These are phyloP conservation scores for Akabosia matsudoensis DNA, from an alignment of 1,140 invertebrate species.

Conservation along the genomic window DNA sequence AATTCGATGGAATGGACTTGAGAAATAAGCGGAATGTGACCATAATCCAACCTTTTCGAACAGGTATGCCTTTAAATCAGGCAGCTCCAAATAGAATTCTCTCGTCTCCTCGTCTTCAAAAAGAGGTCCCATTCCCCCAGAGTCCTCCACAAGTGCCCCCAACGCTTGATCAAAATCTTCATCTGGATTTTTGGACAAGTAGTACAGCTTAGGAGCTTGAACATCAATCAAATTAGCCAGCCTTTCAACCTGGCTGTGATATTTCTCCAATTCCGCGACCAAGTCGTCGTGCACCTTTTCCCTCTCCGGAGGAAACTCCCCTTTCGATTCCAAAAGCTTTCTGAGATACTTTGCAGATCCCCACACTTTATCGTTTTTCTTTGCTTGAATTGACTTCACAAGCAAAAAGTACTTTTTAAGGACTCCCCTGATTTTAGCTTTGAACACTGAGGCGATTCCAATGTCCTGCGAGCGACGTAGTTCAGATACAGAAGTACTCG, in stretches of 20 bases:
- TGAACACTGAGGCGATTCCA: background rate
- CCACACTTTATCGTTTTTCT: constrained; percentile 75
- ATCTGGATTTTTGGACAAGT: constrained; percentile 30
- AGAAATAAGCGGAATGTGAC: background rate
- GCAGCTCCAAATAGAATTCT: constrained; percentile 88
- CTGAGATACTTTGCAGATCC: constrained; percentile 81
- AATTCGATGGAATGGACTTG: background rate
- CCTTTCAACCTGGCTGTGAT: constrained; percentile 69
- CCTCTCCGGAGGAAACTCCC: constrained; percentile 80
- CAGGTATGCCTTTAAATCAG: constrained; percentile 86
- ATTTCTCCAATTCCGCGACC: constrained; percentile 56
- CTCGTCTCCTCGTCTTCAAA: constrained; percentile 97
- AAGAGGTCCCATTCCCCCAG: background rate
- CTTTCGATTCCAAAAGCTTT: constrained; percentile 81
- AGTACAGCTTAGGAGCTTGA: constrained; percentile 62
- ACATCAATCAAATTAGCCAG: constrained; percentile 83
- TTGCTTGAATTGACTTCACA: constrained; percentile 77
- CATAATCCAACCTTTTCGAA: constrained; percentile 57
- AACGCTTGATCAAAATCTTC: constrained; percentile 39
- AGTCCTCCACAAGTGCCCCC: constrained; percentile 48
- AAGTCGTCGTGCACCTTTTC: constrained; percentile 60
- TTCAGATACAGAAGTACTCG: background rate
- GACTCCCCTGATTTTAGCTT: constrained; percentile 52
- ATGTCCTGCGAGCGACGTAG: background rate
- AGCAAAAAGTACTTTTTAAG: constrained; percentile 59